These are phyloP conservation scores for Solenopsis invicta DNA, from an alignment of 1,140 invertebrate genomes.

Conservation along the genomic window DNA sequence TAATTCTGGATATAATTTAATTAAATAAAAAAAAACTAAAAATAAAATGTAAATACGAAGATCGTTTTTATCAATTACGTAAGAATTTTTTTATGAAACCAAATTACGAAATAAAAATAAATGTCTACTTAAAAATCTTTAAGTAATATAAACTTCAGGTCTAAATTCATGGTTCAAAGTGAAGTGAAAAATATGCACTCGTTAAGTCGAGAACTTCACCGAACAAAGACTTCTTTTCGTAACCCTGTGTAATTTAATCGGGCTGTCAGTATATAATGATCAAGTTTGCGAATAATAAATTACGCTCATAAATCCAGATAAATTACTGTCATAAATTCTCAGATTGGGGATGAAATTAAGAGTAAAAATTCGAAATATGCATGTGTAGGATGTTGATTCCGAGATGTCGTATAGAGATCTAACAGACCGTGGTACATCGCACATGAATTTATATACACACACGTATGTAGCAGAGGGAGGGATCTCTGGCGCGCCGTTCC, in stretches of 20 bases:
- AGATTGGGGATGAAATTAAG: constrained; percentile 12
- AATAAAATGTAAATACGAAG: background rate
- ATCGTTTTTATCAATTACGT: constrained; percentile 6
- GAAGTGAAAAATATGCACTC: background rate
- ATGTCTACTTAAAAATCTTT: background rate
- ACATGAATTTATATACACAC: background rate
- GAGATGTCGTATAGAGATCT: background rate
- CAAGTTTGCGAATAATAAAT: constrained; percentile 15
- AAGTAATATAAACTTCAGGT: background rate
- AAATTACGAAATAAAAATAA: background rate
- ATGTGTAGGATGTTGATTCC: background rate
- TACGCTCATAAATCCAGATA: constrained; percentile 25
- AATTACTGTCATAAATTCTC: constrained; percentile 8
- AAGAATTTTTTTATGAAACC: background rate
- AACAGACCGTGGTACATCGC: background rate
- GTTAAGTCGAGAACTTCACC: background rate
- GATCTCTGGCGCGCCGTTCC: constrained; percentile 21
- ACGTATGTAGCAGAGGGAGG: background rate
- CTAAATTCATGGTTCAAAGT: background rate
- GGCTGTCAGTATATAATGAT: constrained; percentile 18
- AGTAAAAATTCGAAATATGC: background rate
- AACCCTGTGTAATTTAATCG: constrained; percentile 2
- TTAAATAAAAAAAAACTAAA: background rate
- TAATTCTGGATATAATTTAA: background rate
- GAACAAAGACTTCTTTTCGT: background rate